Evolutionary conservation across 2,888 invertebrate genomes (phyloP).

Genomic region (Eilema sororculum): DNA sequence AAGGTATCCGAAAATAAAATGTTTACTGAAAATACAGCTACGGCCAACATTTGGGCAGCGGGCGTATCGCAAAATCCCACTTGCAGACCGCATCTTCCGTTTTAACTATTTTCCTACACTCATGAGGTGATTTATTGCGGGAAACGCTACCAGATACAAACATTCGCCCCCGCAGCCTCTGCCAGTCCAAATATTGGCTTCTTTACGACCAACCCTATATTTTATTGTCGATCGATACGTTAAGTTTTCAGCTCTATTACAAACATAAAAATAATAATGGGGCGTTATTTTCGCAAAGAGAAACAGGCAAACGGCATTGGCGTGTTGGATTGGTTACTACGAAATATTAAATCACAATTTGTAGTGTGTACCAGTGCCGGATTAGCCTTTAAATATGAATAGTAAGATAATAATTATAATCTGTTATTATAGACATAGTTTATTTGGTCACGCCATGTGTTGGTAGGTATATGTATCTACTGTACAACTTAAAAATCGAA

Average conservation of each 20-base stretch:
- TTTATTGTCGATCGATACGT: conserved; percentile 72
- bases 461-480: too few relatives aligned
- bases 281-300: conserved; percentile 42
- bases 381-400: neutral
- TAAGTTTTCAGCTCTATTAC: conserved; percentile 65
- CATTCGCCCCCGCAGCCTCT: conserved; percentile 65
- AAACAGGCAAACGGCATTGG: conserved; percentile 32
- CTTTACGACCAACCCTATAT: conserved; percentile 76
- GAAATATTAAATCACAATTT: conserved; percentile 32
- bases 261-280: conserved; percentile 43
- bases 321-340: conserved; percentile 46
- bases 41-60: conserved; percentile 44
- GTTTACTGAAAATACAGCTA: conserved; percentile 38
- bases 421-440: too few relatives aligned
- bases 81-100: conserved; percentile 69
- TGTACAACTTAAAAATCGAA: too few relatives aligned
- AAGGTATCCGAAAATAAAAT: neutral
- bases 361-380: neutral
- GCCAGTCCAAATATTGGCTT: conserved; percentile 71
- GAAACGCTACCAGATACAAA: conserved; percentile 69
- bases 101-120: conserved; percentile 72
- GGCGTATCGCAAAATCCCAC: conserved; percentile 67
- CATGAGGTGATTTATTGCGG: conserved; percentile 75
- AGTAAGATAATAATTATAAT: neutral
- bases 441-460: too few relatives aligned